Conservation (phyloP, 2,797 vertebrate species). For the Tinamus major region DNA sequence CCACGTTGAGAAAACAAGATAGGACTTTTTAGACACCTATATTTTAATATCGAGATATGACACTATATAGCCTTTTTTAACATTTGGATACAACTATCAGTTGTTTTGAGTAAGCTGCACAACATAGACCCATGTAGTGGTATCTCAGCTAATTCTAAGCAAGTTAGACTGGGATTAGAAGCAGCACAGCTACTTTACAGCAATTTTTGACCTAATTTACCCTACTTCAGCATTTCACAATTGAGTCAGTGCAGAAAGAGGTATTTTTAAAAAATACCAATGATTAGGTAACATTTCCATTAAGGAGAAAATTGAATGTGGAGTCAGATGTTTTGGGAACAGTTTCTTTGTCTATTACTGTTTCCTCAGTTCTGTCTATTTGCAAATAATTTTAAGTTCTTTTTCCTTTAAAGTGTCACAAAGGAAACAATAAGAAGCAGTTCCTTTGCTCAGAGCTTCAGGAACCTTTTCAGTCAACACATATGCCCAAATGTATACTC, state of each 20-base stretch:
- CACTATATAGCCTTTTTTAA: not conserved
- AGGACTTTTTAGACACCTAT: not conserved
- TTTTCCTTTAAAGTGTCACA: not conserved
- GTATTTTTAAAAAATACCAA: not conserved
- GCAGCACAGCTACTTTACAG: not conserved
- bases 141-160: not conserved
- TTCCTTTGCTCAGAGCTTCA: slow-evolving; percentile 16
- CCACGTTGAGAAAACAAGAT: not conserved
- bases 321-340: not conserved
- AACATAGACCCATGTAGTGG: not conserved
- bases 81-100: not conserved
- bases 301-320: not conserved
- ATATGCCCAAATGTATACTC: not conserved
- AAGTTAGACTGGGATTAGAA: not conserved
- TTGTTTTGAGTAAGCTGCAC: not conserved
- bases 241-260: not conserved
- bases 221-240: not conserved
- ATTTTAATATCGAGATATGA: not conserved
- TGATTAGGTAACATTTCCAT: not conserved
- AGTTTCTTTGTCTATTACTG: not conserved
- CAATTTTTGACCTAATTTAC: not conserved
- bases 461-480: slow-evolving; percentile 26
- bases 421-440: not conserved
- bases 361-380: not conserved
- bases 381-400: not conserved